Conservation (phyloP, 2,113 vertebrate species). For the Leuciscus idus region DNA sequence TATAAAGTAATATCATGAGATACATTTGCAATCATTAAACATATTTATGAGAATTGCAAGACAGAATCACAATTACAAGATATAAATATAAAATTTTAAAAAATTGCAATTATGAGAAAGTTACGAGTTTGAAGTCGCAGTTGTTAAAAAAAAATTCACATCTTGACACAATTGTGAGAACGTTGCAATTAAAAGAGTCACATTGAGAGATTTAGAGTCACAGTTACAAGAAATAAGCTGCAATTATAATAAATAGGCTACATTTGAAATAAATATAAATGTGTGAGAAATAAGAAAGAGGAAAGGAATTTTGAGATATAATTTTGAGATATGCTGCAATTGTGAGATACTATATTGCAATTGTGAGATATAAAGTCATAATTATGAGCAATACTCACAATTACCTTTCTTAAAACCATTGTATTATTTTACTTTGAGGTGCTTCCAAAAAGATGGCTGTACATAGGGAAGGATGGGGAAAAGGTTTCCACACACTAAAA, state of each 20-base stretch:
- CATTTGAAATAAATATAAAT: no score
- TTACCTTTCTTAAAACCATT: background rate
- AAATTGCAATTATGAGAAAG: background rate
- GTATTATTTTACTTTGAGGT: background rate
- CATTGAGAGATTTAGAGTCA: background rate
- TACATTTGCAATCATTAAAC: background rate
- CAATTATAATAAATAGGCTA: no score
- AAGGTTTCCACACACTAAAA: constrained; percentile 49
- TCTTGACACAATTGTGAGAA: background rate
- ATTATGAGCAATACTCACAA: background rate
- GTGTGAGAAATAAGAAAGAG: no score
- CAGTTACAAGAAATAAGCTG: background rate
- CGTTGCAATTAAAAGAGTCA: background rate
- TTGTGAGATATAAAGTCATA: background rate
- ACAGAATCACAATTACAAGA: background rate
- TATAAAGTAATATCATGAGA: background rate
- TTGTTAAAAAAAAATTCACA: no score
- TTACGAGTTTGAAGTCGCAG: no score
- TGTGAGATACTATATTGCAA: no score
- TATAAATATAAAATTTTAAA: background rate
- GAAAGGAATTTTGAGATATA: no score
- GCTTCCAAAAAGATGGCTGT: constrained; percentile 46
- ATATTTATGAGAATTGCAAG: background rate
- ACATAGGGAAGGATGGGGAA: background rate
- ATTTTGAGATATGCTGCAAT: no score